These are phyloP conservation scores for Anomalospiza imberbis DNA, from an alignment of 2,797 vertebrate species.

Conservation along the genomic window DNA sequence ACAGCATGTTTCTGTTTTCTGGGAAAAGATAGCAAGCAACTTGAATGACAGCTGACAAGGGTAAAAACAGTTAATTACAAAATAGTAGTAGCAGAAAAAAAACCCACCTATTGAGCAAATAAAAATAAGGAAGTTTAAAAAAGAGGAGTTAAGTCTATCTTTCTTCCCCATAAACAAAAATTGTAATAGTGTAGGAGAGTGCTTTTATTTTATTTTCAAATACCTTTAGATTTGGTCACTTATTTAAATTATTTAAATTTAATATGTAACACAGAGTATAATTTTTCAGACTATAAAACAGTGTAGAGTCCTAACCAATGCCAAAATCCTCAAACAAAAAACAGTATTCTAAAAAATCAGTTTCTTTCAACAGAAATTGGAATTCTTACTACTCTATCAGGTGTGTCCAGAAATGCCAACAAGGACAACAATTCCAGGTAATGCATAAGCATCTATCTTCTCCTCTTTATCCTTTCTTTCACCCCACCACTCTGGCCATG, in stretches of 20 bases:
- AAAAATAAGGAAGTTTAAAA: background rate
- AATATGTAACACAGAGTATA: background rate
- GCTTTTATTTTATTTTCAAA: background rate
- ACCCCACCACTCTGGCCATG: background rate
- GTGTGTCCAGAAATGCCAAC: background rate
- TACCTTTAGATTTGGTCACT: background rate
- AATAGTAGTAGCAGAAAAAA: background rate
- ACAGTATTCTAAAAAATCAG: background rate
- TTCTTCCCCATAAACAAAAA: background rate
- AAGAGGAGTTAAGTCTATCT: background rate
- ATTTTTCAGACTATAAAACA: background rate
- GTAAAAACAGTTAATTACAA: background rate
- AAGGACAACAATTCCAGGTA: background rate
- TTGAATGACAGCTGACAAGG: background rate
- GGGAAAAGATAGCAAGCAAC: background rate
- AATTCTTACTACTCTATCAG: background rate
- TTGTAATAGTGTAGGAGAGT: background rate
- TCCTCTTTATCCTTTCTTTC: background rate
- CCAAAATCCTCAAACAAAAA: background rate
- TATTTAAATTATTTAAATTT: background rate
- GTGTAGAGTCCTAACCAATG: background rate
- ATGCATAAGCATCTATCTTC: background rate
- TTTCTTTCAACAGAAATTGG: background rate
- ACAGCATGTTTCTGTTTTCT: background rate
- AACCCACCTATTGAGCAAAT: background rate